Evolutionary conservation across 2,113 vertebrate genomes (phyloP), one percentile per base, ranked within the genome.

Genomic region (Pedionomus torquatus): DNA sequence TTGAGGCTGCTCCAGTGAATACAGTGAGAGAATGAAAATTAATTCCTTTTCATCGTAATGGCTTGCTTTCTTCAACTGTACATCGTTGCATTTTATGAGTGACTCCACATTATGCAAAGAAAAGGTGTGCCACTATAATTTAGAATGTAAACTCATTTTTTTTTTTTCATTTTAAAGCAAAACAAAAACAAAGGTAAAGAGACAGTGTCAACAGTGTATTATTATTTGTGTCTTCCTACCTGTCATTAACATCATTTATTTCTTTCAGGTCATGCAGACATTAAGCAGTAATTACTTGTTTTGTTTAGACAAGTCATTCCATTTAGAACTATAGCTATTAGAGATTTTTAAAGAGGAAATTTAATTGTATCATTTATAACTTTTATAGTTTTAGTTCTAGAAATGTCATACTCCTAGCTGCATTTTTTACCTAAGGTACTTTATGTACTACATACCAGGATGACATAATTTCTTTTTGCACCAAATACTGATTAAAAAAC

Each of bases 231-330:
- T 81, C 69, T 75, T 85, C 37, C 39, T 37, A 44, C 55, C 54
- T 87, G 75, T 70, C 65, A 55, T 89, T 95, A 69, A 16, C 52
- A 30, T 51, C 5, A 65, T 84, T 91, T 75, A 28, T 83, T 85
- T 92, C 71, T 96, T 97, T 57, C 78, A 70, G 87, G 87, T 84
- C 69, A 54, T 43, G 60, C 30, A 87, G 81, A 57, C 76, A 66
- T 90, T 91, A 78, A 90, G 60, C 63, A 61, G 17, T 94, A 96
- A 96, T 95, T 91, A 83, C 72, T 89, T 95, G 44, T 52, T 90
- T 97, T 95, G 58, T 74, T 94, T 90, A 88, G 87, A 92, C 44
- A 95, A 89, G 60, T 83, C 10, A 44, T 78, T 94, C 26, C 3
- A 23, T 81, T 93, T 93, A 91, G 52, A 95, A 66, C 30, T 54